A percentile compares a stretch with the other conserved stretches of the same genome.
Evolutionary conservation across 92 coral and sea anemone species (phyloP).

Genomic region (Galaxea fascicularis): DNA sequence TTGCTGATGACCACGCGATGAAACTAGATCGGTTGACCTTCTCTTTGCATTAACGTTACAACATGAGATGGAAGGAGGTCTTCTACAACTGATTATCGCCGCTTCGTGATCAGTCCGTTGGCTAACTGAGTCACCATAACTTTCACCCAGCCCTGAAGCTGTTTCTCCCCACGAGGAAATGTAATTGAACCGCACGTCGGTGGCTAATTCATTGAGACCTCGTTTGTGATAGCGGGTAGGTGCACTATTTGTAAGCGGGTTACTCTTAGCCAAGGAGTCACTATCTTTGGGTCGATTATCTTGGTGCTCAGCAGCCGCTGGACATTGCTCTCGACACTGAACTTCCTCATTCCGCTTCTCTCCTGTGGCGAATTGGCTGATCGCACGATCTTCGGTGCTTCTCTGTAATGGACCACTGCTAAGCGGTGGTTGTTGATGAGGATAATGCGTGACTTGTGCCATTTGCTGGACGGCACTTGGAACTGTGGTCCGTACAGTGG

Average conservation of each 20-base stretch:
- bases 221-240: slow-evolving; percentile 14
- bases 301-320: background rate
- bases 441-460: background rate
- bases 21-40: background rate
- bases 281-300: slow-evolving; percentile 9
- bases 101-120: slow-evolving; percentile 1
- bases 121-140: background rate
- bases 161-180: slow-evolving; percentile 5
- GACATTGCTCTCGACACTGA: background rate
- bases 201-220: slow-evolving; percentile 16
- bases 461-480: background rate
- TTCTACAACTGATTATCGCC: no score
- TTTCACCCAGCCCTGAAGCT: background rate
- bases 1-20: background rate
- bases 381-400: background rate
- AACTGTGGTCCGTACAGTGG: background rate
- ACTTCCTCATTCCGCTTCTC: background rate
- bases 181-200: background rate
- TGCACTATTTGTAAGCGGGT: background rate
- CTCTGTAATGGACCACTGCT: background rate
- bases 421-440: background rate
- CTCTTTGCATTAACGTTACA: background rate
- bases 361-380: background rate
- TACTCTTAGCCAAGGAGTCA: background rate
- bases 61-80: no score